Evolutionary conservation across 2,113 vertebrate species (phyloP), one percentile per base, ranked within the genome.

Genomic region (Isichthys henryi): DNA sequence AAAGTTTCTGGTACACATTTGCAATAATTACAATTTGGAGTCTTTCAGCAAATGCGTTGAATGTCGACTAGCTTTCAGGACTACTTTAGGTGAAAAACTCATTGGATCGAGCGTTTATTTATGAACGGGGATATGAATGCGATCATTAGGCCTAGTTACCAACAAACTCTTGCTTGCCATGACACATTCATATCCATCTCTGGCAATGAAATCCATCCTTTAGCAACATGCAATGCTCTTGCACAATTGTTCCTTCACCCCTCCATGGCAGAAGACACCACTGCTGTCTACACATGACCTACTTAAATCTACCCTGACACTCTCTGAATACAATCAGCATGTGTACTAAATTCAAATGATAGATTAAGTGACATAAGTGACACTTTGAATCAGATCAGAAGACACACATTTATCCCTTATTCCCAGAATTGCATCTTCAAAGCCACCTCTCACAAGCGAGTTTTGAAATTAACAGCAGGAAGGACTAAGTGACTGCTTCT

Each of bases 41-140:
- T 49, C 45, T 9, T 21, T 84, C 46, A 5, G 3, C 46, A 85
- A 80, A 80, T 43, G 74, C n/a, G 46, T 70, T 70, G 43, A n/a
- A 11, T 85, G 19, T 49, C 27, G 21, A n/a, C 46, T 11, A 11
- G 7, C 11, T 85, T 5, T 56, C 66, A 84, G 46, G 53, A 48
- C 66, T 19, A 66, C 87, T 88, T 89, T 48, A 88, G 53, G 46
- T 85, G 62, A 82, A 86, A 88, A 39, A 52, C 86, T 84, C 43
- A 27, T 91, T 92, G 90, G 91, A 92, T 92, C 90, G 90, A 85
- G 80, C 86, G 90, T 91, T 89, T 31, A 90, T 88, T 89, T 45
- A 27, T 49, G 45, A 86, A 58, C 19, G 8, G 50, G 21, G 45
- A 39, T 31, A 3, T 17, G 19, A 17, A 43, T 35, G 49, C 0